These are phyloP conservation scores for Embidobia sp. DNA, from an alignment of 2,888 invertebrate genomes.

Conservation along the genomic window DNA sequence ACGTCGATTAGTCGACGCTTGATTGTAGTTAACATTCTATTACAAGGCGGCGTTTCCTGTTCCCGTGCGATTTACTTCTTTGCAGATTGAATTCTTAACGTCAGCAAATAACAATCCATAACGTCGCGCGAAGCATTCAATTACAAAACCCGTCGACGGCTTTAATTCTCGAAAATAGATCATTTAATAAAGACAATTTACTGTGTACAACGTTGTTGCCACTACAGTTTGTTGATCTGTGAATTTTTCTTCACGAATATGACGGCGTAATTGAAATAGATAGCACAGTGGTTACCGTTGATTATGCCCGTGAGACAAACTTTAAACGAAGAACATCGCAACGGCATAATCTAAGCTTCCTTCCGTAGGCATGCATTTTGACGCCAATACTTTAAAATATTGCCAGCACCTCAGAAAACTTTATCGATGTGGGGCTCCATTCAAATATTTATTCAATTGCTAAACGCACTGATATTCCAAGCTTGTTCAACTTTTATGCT, in stretches of 20 bases:
- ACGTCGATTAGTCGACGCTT: constrained; percentile 70
- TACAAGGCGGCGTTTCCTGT: constrained; percentile 53
- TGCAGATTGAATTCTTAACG: constrained; percentile 60
- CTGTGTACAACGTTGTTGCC: constrained; percentile 11
- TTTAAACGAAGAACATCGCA: constrained; percentile 30
- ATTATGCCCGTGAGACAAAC: constrained; percentile 52
- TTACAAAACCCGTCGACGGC: constrained; percentile 30
- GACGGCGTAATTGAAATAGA: constrained; percentile 57
- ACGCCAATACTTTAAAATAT: constrained; percentile 45
- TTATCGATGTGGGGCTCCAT: constrained; percentile 21
- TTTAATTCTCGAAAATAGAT: constrained; percentile 53
- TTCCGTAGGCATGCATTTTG: constrained; percentile 43
- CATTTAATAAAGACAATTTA: constrained; percentile 46
- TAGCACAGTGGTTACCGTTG: constrained; percentile 47
- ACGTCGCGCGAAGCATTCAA: constrained; percentile 44
- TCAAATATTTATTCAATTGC: constrained; percentile 50
- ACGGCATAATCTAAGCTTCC: constrained; percentile 19
- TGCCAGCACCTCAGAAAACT: constrained; percentile 24
- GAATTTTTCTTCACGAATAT: constrained; percentile 46
- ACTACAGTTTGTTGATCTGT: constrained; percentile 51
- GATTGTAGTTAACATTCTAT: constrained; percentile 71
- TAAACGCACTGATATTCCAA: constrained; percentile 19
- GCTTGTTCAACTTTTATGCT: constrained; percentile 29
- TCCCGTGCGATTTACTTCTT: constrained; percentile 54
- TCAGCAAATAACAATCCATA: constrained; percentile 61